Conservation (phyloP, 2,113 vertebrate genomes). For the Rhegmatorhina hoffmannsi region DNA sequence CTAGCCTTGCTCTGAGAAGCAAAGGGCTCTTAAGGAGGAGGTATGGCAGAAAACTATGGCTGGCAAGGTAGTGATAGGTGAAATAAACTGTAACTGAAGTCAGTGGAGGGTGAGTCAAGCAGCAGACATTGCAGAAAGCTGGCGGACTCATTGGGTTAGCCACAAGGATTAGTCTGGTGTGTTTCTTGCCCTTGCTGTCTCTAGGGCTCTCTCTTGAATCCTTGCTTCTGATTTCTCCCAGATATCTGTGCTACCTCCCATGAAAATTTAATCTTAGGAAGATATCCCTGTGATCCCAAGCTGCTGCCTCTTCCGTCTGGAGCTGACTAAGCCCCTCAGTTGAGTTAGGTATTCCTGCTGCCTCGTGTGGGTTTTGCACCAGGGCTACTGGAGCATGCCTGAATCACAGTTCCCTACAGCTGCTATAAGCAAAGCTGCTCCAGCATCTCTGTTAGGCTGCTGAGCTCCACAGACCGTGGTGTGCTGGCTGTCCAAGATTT, state of each 20-base stretch:
- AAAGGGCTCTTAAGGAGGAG: not conserved
- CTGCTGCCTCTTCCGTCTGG: not conserved
- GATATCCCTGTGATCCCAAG: not conserved
- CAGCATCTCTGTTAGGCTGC: not conserved
- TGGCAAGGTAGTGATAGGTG: not conserved
- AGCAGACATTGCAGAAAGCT: not conserved
- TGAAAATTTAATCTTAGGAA: not conserved
- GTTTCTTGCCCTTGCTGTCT: not conserved
- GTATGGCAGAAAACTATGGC: not conserved
- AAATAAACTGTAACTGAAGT: not conserved
- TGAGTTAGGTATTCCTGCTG: not conserved
- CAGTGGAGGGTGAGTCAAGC: not conserved
- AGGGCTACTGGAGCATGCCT: not conserved
- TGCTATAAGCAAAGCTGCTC: not conserved
- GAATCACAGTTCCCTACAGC: not conserved
- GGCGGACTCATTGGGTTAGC: not conserved
- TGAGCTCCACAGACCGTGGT: not conserved
- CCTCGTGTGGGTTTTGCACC: accelerated
- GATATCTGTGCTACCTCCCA: not conserved
- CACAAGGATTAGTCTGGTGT: not conserved
- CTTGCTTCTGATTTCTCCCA: not conserved
- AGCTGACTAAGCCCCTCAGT: not conserved
- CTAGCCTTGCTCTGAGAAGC: not conserved
- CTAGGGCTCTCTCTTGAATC: not conserved
- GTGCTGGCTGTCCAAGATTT: not conserved